Conservation (phyloP, 2,113 vertebrate genomes). For the Pipa parva region DNA sequence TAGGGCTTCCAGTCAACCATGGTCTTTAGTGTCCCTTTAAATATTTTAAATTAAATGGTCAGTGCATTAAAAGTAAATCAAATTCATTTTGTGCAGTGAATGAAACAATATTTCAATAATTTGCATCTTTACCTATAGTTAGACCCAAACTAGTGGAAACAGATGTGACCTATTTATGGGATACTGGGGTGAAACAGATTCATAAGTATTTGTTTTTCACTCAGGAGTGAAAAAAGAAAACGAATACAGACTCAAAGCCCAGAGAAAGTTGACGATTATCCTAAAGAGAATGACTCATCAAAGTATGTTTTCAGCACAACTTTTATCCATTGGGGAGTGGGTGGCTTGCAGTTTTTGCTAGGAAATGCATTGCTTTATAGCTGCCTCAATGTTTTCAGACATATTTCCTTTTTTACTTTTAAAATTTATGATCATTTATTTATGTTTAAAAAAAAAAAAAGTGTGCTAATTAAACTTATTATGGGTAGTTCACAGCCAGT, state of each 20-base stretch:
- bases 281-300: slow-evolving; percentile 97
- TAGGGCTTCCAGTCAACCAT: too few species aligned
- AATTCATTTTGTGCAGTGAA: too few species aligned
- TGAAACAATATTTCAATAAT: too few species aligned
- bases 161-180: neutral
- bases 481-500: neutral
- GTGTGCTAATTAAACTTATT: too few species aligned
- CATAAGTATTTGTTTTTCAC: slow-evolving; percentile 41
- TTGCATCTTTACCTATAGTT: too few species aligned
- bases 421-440: too few species aligned
- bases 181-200: neutral
- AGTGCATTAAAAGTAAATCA: too few species aligned
- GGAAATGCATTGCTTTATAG: slow-evolving; percentile 13
- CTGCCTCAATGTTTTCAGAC: neutral
- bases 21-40: too few species aligned
- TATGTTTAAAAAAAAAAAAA: too few species aligned
- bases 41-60: too few species aligned
- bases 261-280: slow-evolving; percentile 90
- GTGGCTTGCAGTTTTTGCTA: slow-evolving; percentile 1
- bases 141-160: too few species aligned
- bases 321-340: neutral
- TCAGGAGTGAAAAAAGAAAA: slow-evolving; percentile 86
- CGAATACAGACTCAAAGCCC: slow-evolving; percentile 71
- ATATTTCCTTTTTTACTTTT: too few species aligned
- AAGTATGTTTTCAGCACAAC: slow-evolving; percentile 66